A percentile compares a stretch with the other conserved stretches of the same genome.
phyloP scores from a whole-genome alignment of 2,113 vertebrate species.

The Halcyon malimbica region DNA sequence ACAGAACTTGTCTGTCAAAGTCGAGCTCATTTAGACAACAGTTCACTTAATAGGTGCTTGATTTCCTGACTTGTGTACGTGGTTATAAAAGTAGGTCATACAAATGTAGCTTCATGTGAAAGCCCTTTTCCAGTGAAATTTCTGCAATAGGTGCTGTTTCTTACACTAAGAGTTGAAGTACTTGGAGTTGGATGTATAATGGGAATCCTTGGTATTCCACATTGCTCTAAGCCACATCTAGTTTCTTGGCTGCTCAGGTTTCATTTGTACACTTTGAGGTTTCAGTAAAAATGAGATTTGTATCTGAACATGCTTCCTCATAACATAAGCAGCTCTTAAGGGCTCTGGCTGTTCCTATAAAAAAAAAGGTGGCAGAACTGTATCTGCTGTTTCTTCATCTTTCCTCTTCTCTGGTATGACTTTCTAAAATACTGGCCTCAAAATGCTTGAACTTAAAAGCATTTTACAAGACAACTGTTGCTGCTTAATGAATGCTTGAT shows the following conservation, averaged over 20 bases:
- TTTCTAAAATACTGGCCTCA: background rate
- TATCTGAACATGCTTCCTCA: background rate
- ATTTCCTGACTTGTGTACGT: background rate
- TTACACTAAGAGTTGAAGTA: background rate
- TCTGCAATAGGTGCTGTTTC: background rate
- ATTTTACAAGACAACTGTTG: background rate
- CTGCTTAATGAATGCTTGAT: background rate
- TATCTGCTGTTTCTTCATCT: background rate
- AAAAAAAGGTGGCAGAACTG: background rate
- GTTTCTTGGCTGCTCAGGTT: background rate
- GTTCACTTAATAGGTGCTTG: background rate
- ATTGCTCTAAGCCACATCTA: background rate
- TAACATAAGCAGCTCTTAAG: background rate
- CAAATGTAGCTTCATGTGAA: background rate
- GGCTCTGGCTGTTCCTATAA: background rate
- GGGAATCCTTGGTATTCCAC: background rate
- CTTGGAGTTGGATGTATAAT: background rate
- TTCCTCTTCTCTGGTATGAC: background rate
- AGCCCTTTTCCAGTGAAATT: background rate
- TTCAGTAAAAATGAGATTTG: background rate
- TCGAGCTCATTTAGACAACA: background rate
- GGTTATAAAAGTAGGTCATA: background rate
- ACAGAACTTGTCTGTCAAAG: constrained; percentile 35
- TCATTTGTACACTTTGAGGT: background rate
- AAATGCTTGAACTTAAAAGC: background rate